Conservation (phyloP, 2,113 vertebrate species). For the Brienomyrus longianalis region DNA sequence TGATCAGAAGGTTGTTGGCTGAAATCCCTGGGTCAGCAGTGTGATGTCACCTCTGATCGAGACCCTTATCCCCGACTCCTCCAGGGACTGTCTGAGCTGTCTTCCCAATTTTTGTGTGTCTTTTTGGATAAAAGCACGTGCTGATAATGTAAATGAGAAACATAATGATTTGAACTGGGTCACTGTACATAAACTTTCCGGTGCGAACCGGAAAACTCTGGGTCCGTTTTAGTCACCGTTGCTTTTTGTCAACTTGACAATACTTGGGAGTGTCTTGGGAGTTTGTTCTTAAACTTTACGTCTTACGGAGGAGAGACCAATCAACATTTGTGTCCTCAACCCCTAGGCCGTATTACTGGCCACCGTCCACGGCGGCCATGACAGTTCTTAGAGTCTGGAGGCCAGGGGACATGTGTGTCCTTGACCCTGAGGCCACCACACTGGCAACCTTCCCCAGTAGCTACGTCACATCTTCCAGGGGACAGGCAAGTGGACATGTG, state of each 20-base stretch:
- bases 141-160: background rate
- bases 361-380: background rate
- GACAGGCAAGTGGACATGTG: background rate
- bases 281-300: background rate
- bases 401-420: background rate
- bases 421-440: background rate
- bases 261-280: background rate
- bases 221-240: background rate
- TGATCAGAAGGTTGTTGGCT: background rate
- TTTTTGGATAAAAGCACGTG: background rate
- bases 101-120: background rate
- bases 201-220: background rate
- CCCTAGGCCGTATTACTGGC: background rate
- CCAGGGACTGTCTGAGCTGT: background rate
- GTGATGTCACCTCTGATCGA: background rate
- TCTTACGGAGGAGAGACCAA: background rate
- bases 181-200: background rate
- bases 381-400: background rate
- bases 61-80: background rate
- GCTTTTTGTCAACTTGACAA: background rate
- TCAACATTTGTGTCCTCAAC: background rate
- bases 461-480: background rate
- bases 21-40: background rate
- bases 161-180: background rate
- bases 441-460: background rate